Evolutionary conservation across 2,888 invertebrate genomes (phyloP), one percentile per base, ranked within the genome.

Genomic region (Heliconius sara): DNA sequence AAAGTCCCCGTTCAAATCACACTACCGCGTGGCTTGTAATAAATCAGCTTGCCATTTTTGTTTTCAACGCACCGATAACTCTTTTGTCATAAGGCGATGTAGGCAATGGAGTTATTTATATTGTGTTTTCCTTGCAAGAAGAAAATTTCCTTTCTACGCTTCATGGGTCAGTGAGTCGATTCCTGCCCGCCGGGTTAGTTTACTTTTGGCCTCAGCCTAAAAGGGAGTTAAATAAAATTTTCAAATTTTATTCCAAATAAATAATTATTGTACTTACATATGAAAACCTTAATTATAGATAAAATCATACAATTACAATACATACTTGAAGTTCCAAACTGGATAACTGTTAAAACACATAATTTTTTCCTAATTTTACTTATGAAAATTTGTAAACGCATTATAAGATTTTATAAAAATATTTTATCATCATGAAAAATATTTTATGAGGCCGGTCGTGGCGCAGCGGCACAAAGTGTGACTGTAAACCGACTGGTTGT

Each of bases 41-140:
- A 95, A 95, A 95, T 95, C 94, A 94, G 89, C 86, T 90, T 89
- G 93, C 92, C 95, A 95, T 95, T 95, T 95, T 95, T 95, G 95
- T 95, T 95, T 94, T 95, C 95, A 95, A 94, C 95, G 95, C 94
- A 95, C 94, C 95, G 94, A 95, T 95, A 95, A 95, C 95, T 95
- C 95, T 95, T 95, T 95, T 95, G 95, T 95, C 95, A 95, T 94
- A 92, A 93, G 94, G 95, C 93, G 95, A 94, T 93, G 94, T 93
- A 93, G 93, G 90, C 94, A 88, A 93, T 94, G 91, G 94, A 95
- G 95, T 95, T 95, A 95, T 95, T 95, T 95, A 95, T 95, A 93
- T 91, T 92, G 93, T 95, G 93, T 94, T 95, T 94, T 94, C 93
- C 89, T 93, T 91, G 91, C 89, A 89, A 87, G 89, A 94, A 93